Conservation (phyloP, 1,140 invertebrate genomes). For the Phymastichus coffea region DNA sequence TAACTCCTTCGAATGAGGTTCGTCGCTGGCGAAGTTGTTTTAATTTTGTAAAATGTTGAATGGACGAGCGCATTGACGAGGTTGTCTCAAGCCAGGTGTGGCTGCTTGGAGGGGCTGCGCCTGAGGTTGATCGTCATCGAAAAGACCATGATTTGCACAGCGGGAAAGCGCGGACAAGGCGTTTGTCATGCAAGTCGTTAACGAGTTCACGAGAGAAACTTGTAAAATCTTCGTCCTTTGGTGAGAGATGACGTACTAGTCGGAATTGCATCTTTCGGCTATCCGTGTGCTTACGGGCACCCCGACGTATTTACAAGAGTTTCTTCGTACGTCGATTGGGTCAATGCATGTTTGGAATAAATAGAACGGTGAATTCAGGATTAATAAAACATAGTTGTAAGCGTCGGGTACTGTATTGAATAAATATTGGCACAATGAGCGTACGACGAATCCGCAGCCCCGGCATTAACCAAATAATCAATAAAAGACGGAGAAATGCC, state of each 20-base stretch:
- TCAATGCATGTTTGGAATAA: slow-evolving; percentile 34
- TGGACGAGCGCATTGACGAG: background rate
- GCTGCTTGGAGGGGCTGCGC: background rate
- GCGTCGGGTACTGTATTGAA: too few species aligned
- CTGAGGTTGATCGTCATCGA: background rate
- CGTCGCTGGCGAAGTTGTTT: background rate
- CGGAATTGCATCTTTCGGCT: slow-evolving; percentile 64
- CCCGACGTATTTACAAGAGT: slow-evolving; percentile 64
- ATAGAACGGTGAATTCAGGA: too few species aligned
- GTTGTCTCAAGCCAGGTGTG: background rate
- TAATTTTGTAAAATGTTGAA: background rate
- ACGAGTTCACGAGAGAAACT: slow-evolving; percentile 11
- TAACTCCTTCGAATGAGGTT: background rate
- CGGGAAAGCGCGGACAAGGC: background rate
- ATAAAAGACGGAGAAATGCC: too few species aligned
- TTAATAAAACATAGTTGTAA: too few species aligned
- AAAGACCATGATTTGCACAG: background rate
- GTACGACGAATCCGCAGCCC: too few species aligned
- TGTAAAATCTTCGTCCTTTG: slow-evolving; percentile 46
- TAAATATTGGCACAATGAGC: too few species aligned
- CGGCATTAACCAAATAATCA: too few species aligned
- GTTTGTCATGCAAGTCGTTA: background rate
- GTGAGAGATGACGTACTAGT: slow-evolving; percentile 48
- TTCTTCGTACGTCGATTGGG: slow-evolving; percentile 53
- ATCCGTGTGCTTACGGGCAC: slow-evolving; percentile 60